These are phyloP conservation scores for Masticophis lateralis DNA, from an alignment of 2,797 vertebrate species.

Conservation along the genomic window DNA sequence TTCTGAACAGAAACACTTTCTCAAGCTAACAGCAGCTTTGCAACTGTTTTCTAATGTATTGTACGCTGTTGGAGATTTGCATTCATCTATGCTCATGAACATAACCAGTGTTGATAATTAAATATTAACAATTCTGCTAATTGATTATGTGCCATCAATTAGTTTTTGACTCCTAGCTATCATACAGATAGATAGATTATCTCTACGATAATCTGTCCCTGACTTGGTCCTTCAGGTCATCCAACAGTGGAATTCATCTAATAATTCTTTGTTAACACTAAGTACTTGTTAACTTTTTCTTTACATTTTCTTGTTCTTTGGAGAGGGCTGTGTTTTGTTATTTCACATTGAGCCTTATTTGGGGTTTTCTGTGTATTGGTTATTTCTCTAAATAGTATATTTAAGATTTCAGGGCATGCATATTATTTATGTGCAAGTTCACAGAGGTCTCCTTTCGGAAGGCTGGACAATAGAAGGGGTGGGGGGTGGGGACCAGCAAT, in stretches of 20 bases:
- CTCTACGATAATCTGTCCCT: background rate
- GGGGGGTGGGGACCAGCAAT: background rate
- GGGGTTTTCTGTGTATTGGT: background rate
- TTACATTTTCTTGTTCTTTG: background rate
- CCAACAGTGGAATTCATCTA: background rate
- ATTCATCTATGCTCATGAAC: background rate
- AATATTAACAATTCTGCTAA: background rate
- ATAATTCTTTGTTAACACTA: background rate
- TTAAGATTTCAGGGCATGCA: background rate
- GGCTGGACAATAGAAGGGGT: background rate
- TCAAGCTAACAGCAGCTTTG: background rate
- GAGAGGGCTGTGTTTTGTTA: background rate
- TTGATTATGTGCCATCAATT: background rate
- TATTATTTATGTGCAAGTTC: background rate
- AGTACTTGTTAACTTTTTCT: background rate
- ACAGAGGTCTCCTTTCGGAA: background rate
- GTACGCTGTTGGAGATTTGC: background rate
- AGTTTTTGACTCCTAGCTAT: background rate
- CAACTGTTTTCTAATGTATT: background rate
- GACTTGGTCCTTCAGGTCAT: background rate
- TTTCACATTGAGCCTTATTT: background rate
- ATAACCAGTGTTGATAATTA: background rate
- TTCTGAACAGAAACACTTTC: background rate
- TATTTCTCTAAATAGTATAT: background rate
- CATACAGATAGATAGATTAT: background rate